phyloP scores from a whole-genome alignment of 2,113 vertebrate species.

The Austrofundulus limnaeus region DNA sequence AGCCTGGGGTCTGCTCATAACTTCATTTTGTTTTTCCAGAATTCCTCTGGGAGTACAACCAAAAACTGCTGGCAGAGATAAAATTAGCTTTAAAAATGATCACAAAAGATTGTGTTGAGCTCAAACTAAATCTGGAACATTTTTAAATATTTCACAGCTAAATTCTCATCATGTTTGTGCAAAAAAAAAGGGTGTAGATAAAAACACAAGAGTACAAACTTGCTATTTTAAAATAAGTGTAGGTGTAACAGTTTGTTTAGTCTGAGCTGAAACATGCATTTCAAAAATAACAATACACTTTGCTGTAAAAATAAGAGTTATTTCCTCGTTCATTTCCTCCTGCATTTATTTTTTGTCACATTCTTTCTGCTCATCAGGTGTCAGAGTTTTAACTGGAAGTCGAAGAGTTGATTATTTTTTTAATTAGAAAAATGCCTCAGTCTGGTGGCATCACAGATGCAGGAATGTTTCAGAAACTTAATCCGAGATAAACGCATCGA shows the following conservation, averaged over 20 bases:
- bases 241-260: too few relatives aligned
- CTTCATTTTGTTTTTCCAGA: background rate
- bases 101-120: background rate
- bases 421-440: too few relatives aligned
- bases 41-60: slow-evolving; percentile 6
- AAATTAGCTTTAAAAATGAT: background rate
- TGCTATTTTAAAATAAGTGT: too few relatives aligned
- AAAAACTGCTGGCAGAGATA: background rate
- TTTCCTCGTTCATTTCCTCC: too few relatives aligned
- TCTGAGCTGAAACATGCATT: too few relatives aligned
- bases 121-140: background rate
- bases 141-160: background rate
- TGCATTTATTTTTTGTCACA: too few relatives aligned
- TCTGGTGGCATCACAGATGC: too few relatives aligned
- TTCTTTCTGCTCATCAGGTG: too few relatives aligned
- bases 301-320: too few relatives aligned
- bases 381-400: background rate
- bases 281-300: too few relatives aligned
- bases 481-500: background rate
- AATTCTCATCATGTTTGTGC: background rate
- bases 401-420: too few relatives aligned
- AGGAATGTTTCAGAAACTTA: background rate
- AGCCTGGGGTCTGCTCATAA: slow-evolving; percentile 15
- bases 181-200: too few relatives aligned
- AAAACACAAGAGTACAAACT: background rate